Evolutionary conservation across 2,113 vertebrate genomes (phyloP).

Genomic region (Neogobius melanostomus): DNA sequence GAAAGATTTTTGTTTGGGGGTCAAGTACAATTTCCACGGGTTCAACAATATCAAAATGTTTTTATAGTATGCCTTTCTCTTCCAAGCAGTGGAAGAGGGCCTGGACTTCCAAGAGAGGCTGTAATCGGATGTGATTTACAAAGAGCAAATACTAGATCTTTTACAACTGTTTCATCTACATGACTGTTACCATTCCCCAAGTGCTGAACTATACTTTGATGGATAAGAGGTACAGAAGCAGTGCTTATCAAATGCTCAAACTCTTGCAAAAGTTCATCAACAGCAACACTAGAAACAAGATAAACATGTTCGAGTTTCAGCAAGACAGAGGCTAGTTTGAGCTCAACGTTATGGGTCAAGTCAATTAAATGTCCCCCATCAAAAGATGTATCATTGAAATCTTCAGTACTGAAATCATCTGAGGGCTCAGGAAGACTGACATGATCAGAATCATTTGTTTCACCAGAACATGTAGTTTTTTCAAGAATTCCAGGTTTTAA

Average conservation of each 20-base stretch:
- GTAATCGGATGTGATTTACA: constrained; percentile 1
- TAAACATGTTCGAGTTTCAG: constrained; percentile 14
- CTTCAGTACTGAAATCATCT: too few relatives aligned
- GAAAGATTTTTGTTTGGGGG: neutral
- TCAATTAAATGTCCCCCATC: neutral
- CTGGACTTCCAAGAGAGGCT: neutral
- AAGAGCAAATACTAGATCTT: constrained; percentile 5
- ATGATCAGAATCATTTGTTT: too few relatives aligned
- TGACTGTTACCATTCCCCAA: neutral
- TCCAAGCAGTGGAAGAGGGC: constrained; percentile 1
- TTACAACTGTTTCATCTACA: neutral
- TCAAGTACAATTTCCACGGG: constrained; percentile 8
- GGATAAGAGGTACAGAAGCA: neutral
- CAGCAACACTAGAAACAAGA: neutral
- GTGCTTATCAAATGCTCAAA: constrained; percentile 5
- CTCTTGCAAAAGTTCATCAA: constrained; percentile 10
- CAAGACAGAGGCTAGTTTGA: constrained; percentile 8
- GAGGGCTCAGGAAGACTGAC: too few relatives aligned
- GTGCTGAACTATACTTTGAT: neutral
- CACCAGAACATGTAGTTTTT: too few relatives aligned
- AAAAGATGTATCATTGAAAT: too few relatives aligned
- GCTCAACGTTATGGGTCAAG: neutral
- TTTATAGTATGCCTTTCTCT: constrained; percentile 16
- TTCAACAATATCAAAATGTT: constrained; percentile 13
- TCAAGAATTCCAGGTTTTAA: too few relatives aligned